Base-by-base conservation (phyloP, 1,140 invertebrate genomes). In the Heliothis subflexa region DNA sequence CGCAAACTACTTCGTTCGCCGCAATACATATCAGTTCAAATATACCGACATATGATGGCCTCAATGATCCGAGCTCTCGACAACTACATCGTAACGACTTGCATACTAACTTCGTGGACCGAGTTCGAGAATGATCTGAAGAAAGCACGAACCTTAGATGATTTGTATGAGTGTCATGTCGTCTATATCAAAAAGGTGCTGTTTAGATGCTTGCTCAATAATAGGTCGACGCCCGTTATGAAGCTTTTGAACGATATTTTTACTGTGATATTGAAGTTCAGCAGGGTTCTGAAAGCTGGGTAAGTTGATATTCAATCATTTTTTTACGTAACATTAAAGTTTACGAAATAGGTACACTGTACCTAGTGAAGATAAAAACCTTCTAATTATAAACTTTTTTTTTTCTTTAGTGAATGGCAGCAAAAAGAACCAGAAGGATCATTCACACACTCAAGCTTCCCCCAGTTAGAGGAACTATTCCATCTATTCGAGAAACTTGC, bases 171-270 rank as follows among this genome's bases (percentile, higher is more conserved):
- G 12, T 95, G 95, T 21, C 97, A 97, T 80, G 96, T 96, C 4
- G 91, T 90, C 3, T 97, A 97, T 84, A 95, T 97, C 13, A 97
- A 97, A 85, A 96, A 96, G 72, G 96, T 97, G 61, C 86, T 97
- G 25, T 96, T 95, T 81, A 95, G 97, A 73, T 97, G 97, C 79
- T 95, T 97, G 71, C 84, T 97, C 4, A 97, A 97, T 78, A 95
- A 96, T 50, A 95, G 95, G 47, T 96, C 96, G 25, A 95, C 95
- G 21, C 96, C 96, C 21, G 95, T 97, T 18, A 95, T 95, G 80
- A 96, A 96, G 52, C 93, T 96, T 0, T 90, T 97, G 9, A 95
- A 96, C 16, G 96, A 96, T 85, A 96, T 97, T 3, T 97, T 97
- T 76, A 96, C 95, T 52, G 95, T 97, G 1, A 96, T 97, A 25